These are phyloP conservation scores for Motacilla alba DNA, from an alignment of 2,113 vertebrate genomes.

Conservation along the genomic window DNA sequence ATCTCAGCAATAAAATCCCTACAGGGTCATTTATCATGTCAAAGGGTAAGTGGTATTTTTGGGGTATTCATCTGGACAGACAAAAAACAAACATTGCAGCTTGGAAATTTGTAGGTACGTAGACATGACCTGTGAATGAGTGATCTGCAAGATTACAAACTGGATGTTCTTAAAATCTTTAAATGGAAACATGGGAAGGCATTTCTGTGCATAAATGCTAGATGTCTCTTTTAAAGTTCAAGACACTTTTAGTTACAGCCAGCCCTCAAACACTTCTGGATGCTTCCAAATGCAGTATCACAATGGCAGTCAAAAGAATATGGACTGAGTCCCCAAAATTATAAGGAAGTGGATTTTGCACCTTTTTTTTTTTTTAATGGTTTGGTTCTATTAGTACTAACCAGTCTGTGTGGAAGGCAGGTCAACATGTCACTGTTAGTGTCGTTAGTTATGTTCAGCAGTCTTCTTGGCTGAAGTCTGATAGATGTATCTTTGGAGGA, in stretches of 20 bases:
- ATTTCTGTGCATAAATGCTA: neutral
- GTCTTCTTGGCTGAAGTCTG: neutral
- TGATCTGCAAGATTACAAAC: neutral
- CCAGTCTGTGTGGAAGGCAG: neutral
- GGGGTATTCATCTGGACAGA: neutral
- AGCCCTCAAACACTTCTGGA: neutral
- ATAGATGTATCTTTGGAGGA: neutral
- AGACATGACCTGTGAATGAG: neutral
- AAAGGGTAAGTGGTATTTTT: constrained; percentile 46
- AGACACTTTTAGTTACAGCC: neutral
- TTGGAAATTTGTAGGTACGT: neutral
- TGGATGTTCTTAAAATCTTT: neutral
- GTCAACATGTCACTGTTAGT: neutral
- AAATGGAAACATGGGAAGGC: neutral
- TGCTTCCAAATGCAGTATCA: neutral
- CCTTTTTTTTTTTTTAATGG: neutral
- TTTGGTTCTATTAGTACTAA: neutral
- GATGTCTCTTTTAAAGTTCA: neutral
- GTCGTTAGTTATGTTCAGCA: neutral
- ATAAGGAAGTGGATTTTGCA: neutral
- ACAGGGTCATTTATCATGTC: constrained; percentile 30
- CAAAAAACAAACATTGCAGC: neutral
- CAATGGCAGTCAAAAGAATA: neutral
- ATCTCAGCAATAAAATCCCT: constrained; percentile 14
- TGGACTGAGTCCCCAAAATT: neutral